Evolutionary conservation across 2,888 invertebrate species (phyloP), one percentile per base, ranked within the genome.

Genomic region (Drosophila siamana): DNA sequence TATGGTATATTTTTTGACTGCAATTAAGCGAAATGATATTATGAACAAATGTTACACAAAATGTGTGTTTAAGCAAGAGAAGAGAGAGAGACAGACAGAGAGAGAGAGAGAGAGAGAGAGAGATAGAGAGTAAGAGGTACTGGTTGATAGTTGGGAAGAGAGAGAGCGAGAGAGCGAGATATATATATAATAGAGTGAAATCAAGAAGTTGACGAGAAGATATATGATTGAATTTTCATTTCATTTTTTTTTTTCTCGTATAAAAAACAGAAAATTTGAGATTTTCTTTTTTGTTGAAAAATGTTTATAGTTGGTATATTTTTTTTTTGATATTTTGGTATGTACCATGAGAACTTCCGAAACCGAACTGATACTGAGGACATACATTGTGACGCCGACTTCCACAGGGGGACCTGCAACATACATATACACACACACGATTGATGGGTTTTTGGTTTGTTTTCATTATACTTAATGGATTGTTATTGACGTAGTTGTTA

Each of bases 341-440:
- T 94, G 94, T 96, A 98, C 98, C 98, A 98, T 98, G 95, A 97
- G 96, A 94, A 98, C 98, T 96, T 98, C 98, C 94, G 98, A 98
- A 94, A 98, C 97, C 93, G 98, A 97, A 95, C 97, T 97, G 95
- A 98, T 98, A 94, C 97, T 97, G 94, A 98, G 96, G 94, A 98
- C 98, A 95, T 97, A 98, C 96, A 98, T 97, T 94, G 98, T 98
- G 94, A 98, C 97, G 93, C 98, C 97, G 93, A 98, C 98, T 94
- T 97, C 97, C 94, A 98, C 98, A 93, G 98, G 97, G 93, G 96
- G 96, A 95, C 97, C 98, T 98, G 96, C 93, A 97, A 95, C 92
- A 92, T 91, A 92, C 46, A 61, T 55, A 62, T 62, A 90, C 83
- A 91, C 91, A 90, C 90, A 90, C 91, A 90, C 85, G 86, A 74